These are phyloP conservation scores for Thymelicus sylvestris DNA, from an alignment of 2,888 invertebrate species.

Conservation along the genomic window DNA sequence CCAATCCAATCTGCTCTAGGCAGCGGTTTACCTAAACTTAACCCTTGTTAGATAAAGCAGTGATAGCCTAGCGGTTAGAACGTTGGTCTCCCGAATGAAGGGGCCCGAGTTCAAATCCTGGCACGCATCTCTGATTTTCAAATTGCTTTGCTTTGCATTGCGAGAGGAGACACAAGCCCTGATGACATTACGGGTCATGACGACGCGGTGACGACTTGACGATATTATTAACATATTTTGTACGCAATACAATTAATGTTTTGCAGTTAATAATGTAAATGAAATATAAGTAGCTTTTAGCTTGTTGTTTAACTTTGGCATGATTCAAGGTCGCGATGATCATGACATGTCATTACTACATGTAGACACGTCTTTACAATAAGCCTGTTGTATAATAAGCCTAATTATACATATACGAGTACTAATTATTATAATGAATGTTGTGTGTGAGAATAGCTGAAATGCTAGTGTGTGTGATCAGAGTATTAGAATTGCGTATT, in stretches of 20 bases:
- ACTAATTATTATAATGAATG: background rate
- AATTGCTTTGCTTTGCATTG: too few species aligned
- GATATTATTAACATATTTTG: background rate
- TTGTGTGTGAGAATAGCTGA: background rate
- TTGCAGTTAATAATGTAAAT: conserved; percentile 1
- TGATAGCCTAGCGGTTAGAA: too few species aligned
- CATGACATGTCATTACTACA: background rate
- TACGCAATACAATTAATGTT: background rate
- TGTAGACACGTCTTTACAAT: conserved; percentile 14
- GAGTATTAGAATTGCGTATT: too few species aligned
- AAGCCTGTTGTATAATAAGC: background rate
- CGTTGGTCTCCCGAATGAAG: too few species aligned
- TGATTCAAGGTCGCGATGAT: background rate
- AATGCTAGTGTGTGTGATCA: background rate
- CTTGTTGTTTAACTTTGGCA: background rate
- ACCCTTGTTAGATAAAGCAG: too few species aligned
- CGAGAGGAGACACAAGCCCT: too few species aligned
- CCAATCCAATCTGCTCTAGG: too few species aligned
- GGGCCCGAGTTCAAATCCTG: too few species aligned
- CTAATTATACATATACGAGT: background rate
- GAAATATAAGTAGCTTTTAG: conserved; percentile 3
- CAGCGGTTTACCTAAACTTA: too few species aligned
- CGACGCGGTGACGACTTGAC: too few species aligned
- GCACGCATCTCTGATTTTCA: too few species aligned
- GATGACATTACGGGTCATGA: too few species aligned